Percentiles rank a stretch among this genome's conserved stretches.
Conservation (phyloP, 2,797 vertebrate species). For the Pantherophis alleghaniensis region DNA sequence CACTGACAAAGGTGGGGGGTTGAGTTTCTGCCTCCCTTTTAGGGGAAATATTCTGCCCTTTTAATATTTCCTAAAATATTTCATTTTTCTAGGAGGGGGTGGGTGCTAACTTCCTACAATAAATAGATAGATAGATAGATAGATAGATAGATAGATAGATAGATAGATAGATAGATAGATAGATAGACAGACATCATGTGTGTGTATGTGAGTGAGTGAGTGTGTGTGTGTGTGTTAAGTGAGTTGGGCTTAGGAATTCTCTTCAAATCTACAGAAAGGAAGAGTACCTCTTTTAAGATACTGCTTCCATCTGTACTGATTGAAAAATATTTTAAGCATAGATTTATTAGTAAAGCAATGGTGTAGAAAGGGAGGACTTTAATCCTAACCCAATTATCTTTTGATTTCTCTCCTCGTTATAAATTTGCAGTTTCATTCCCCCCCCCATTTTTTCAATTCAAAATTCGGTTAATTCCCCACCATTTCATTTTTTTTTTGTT, state of each 20-base stretch:
- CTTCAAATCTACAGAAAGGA: neutral
- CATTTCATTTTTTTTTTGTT: neutral
- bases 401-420: neutral
- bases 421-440: neutral
- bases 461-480: neutral
- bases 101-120: too few species aligned
- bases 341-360: neutral
- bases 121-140: accelerated
- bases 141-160: too few species aligned
- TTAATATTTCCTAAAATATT: too few species aligned
- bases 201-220: too few species aligned
- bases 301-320: neutral
- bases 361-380: neutral
- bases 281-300: neutral
- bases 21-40: too few species aligned
- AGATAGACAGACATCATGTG: too few species aligned
- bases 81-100: too few species aligned
- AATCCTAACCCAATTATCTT: neutral
- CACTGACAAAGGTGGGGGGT: too few species aligned
- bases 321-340: neutral
- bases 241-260: neutral
- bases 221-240: neutral
- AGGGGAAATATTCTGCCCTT: too few species aligned
- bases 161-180: too few species aligned
- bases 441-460: neutral